Base-by-base conservation (phyloP, 2,797 vertebrate species). In the Morus bassanus region DNA sequence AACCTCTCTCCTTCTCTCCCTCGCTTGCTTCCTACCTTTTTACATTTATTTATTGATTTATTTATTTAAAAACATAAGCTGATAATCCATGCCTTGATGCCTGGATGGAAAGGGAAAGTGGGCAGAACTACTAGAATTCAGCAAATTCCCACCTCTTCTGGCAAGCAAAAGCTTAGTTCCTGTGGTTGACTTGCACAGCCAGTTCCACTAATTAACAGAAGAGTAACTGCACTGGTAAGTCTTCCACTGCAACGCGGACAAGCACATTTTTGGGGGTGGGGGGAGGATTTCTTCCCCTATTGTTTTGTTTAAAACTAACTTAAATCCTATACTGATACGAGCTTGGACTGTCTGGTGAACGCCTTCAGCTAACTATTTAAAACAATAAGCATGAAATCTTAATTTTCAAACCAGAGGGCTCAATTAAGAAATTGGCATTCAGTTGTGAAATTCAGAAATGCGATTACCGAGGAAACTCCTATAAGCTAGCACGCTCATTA, bases 361-460 rank as follows among this genome's bases (percentile, higher is more conserved):
- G 77, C 86, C 91, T 93, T 97, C 85, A 96, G 80, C 96, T 96
- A 97, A 63, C 91, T 95, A 80, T 69, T 91, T 92, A 93, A 96
- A 94, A 93, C 75, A 95, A 94, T 92, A 96, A 97, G 79, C 61
- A 84, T 60, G 77, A 85, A 92, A 91, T 93, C 73, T 94, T 90
- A 37, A 90, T 93, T 92, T 94, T 92, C 50, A 94, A 96, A 96
- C 50, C 70, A 61, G 54, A 85, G 57, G 76, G 50, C 87, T 97
- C 80, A 94, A 89, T 91, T 95, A 95, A 75, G 91, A 94, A 78
- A 97, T 19, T 80, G 88, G 94, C 81, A 93, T 95, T 96, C 70
- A 82, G 70, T 67, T 91, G 82, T 61, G 93, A 93, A 96, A 94
- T 85, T 93, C 67, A 82, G 67, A 80, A 96, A 94, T 83, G 91